These are phyloP conservation scores for Macrochelys suwanniensis DNA, from an alignment of 2,797 vertebrate species.

Conservation along the genomic window DNA sequence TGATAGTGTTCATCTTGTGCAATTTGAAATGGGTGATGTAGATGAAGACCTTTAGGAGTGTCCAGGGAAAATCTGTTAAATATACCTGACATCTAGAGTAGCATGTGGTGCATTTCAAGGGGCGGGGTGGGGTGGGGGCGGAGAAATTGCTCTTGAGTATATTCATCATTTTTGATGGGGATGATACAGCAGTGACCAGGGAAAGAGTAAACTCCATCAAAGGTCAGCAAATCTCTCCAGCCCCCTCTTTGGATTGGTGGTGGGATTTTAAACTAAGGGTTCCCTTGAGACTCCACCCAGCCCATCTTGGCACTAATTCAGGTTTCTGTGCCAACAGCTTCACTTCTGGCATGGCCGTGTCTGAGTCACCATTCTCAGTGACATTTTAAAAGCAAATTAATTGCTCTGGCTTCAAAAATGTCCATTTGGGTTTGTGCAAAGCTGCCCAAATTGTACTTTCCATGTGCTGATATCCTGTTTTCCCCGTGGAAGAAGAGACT, in stretches of 20 bases:
- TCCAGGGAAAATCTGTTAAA: neutral
- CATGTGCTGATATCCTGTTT: neutral
- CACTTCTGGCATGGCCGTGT: neutral
- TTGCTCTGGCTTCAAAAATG: neutral
- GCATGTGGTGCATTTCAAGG: neutral
- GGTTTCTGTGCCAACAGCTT: neutral
- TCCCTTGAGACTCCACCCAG: neutral
- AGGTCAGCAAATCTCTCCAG: neutral
- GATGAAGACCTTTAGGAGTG: neutral
- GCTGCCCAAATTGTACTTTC: neutral
- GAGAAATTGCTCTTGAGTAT: neutral
- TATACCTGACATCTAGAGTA: neutral
- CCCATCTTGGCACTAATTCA: neutral
- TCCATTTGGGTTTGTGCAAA: neutral
- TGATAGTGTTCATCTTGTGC: neutral
- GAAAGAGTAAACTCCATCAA: neutral
- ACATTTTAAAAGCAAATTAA: neutral
- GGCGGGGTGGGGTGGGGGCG: accelerated
- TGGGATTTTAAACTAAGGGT: neutral
- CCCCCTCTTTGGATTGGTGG: neutral
- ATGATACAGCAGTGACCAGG: neutral
- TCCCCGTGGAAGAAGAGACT: neutral
- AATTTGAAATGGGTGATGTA: neutral
- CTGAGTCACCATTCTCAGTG: neutral
- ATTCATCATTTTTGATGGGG: neutral